Base-by-base conservation (phyloP, 2,113 vertebrate genomes). In the Xiphophorus hellerii region DNA sequence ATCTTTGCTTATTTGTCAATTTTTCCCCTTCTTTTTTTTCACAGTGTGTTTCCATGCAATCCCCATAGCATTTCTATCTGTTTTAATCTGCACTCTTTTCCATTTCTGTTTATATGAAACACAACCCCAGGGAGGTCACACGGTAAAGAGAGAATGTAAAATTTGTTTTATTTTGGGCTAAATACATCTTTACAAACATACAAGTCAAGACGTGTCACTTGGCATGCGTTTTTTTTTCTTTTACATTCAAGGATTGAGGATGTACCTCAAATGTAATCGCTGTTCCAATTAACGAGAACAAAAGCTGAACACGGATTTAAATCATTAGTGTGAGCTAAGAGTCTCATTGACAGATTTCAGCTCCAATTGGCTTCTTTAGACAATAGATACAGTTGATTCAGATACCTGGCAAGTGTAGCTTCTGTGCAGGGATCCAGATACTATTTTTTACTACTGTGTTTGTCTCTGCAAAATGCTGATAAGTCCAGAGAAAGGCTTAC, bases 391-490 rank as follows among this genome's bases (percentile, higher is more conserved):
- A 74, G 71, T 75, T 78, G 69, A 79, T 81, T 77, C 48, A 54
- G 60, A 78, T 76, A 82, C 76, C 67, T 84, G 30, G 60, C 42
- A 72, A 72, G 64, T 64, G 61, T 51, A 44, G 61, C 39, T 61
- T 1, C 63, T 80, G 65, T 62, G 71, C 73, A 69, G 42, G 68
- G 66, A 84, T 75, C 82, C 58, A 39, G 81, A 77, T 80, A 66
- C 29, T 71, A 69, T 74, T 37, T 78, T 65, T 62, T 76, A 5
- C 35, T 76, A 62, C 28, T 20, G 69, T 76, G 64, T 78, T 33
- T 67, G 71, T 81, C 67, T 81, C 90, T 93, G 91, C 89, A 88
- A 89, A 90, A 86, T 69, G 66, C 88, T 90, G 93, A 93, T 93
- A 92, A 92, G 84, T 92, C 76, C 77, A 28, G 51, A 74, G 86